These are phyloP conservation scores for Ophion slaviceki DNA, from an alignment of 2,888 invertebrate genomes.

Conservation along the genomic window DNA sequence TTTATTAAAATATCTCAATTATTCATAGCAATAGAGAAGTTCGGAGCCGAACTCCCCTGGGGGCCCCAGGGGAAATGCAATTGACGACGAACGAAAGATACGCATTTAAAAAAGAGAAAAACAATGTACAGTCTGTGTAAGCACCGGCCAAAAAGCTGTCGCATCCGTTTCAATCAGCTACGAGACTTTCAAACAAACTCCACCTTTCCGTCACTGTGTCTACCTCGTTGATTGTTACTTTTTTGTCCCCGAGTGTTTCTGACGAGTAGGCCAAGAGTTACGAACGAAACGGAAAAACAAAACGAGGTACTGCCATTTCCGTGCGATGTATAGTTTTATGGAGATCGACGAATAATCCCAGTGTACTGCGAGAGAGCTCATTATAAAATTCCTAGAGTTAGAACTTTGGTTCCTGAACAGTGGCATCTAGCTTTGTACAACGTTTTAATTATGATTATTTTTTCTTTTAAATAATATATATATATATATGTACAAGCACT, in stretches of 20 bases:
- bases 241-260: conserved; percentile 43
- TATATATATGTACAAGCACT: conserved; percentile 41
- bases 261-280: conserved; percentile 2
- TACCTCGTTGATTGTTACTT: conserved; percentile 59
- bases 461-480: neutral
- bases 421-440: conserved; percentile 65
- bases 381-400: conserved; percentile 61
- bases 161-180: conserved; percentile 16
- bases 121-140: conserved; percentile 28
- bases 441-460: conserved; percentile 36
- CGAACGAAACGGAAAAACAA: conserved; percentile 2
- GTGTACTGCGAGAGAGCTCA: conserved; percentile 57
- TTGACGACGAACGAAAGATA: conserved; percentile 26
- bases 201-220: conserved; percentile 59
- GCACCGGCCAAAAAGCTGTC: conserved; percentile 39
- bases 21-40: conserved; percentile 61
- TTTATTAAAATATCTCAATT: conserved; percentile 47
- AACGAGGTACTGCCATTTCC: conserved; percentile 51
- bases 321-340: conserved; percentile 41
- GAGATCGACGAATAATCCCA: conserved; percentile 53
- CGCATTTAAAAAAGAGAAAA: conserved; percentile 33
- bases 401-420: conserved; percentile 65
- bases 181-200: conserved; percentile 45
- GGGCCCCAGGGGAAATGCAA: conserved; percentile 24
- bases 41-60: conserved; percentile 40